Base-by-base conservation (phyloP, 2,113 vertebrate species). In the Scalopus aquaticus region DNA sequence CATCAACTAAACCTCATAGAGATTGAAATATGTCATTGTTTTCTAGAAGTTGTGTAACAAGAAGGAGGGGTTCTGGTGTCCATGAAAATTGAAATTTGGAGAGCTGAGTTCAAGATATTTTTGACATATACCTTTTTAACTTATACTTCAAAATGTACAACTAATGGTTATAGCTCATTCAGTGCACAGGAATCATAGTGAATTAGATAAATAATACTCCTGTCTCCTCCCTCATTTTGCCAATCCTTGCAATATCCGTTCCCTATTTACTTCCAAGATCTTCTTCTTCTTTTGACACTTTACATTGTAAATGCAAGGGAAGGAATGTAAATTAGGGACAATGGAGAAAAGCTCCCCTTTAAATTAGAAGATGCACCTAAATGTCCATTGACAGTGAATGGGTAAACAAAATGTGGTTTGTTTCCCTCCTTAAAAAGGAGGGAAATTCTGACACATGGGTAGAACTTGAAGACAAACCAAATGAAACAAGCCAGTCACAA, bases 181-280 rank as follows among this genome's bases (percentile, higher is more conserved):
- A 49, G 56, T 32, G 83, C 64, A 10, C 19, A 93, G 51, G 35
- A 74, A 92, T 87, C 39, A 69, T 49, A 30, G 51, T 39, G 37
- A 93, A 49, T 79, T 69, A 83, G 72, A 87, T n/a, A 89, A 78
- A 91, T 58, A 67, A 35, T n/a, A 5, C 46, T 79, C 9, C 88
- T 93, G 35, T 94, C 49, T 88, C 60, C 86, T 89, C 32, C n/a
- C 51, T 87, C 65, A 37, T 84, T 90, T 76, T 77, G n/a, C 72
- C 22, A 90, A 8, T 49, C 13, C 56, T 86, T 78, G 4, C 37
- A 65, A 69, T 79, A 9, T 17, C 72, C 10, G 83, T 93, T 81
- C 26, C 65, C 24, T 51, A 70, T 72, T 17, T 88, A 9, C 54
- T 26, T 82, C 81, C 30, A 69, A 28, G 28, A 70, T 81, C 51